These are phyloP conservation scores for Formica aserva DNA, from an alignment of 2,888 invertebrate genomes.

Conservation along the genomic window DNA sequence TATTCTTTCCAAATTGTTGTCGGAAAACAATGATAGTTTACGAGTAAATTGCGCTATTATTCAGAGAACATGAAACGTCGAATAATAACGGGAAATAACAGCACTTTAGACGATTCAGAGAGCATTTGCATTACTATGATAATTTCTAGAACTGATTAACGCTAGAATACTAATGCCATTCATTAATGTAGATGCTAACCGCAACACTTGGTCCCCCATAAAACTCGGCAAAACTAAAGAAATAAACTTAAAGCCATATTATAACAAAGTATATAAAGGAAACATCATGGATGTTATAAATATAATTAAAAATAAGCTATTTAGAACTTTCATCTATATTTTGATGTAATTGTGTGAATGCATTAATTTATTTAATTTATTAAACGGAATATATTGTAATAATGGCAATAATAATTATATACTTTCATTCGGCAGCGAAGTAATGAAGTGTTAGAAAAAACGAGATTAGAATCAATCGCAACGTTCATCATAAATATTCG, in stretches of 20 bases:
- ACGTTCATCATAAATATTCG: conserved; percentile 9
- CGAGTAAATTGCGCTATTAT: conserved; percentile 22
- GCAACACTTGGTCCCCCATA: not conserved
- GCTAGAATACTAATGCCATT: conserved; percentile 12
- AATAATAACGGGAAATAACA: not conserved
- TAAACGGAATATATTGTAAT: not conserved
- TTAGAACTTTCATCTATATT: not conserved
- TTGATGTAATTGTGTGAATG: not conserved
- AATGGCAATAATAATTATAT: not conserved
- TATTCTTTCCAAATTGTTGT: not conserved
- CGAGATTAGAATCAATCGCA: conserved; percentile 17
- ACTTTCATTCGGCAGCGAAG: not conserved
- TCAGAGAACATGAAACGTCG: not conserved
- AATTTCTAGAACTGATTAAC: conserved; percentile 24
- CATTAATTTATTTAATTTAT: conserved; percentile 6
- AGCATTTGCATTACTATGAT: not conserved
- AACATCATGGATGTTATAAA: not conserved
- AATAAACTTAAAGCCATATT: not conserved
- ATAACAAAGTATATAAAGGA: not conserved
- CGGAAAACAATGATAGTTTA: not conserved
- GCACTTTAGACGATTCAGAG: not conserved
- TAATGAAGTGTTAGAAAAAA: not conserved
- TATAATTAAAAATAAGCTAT: not conserved
- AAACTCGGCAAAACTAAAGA: not conserved
- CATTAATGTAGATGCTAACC: conserved; percentile 1